phyloP scores from a whole-genome alignment of 2,797 vertebrate species.

The Rhadinocentrus ornatus region DNA sequence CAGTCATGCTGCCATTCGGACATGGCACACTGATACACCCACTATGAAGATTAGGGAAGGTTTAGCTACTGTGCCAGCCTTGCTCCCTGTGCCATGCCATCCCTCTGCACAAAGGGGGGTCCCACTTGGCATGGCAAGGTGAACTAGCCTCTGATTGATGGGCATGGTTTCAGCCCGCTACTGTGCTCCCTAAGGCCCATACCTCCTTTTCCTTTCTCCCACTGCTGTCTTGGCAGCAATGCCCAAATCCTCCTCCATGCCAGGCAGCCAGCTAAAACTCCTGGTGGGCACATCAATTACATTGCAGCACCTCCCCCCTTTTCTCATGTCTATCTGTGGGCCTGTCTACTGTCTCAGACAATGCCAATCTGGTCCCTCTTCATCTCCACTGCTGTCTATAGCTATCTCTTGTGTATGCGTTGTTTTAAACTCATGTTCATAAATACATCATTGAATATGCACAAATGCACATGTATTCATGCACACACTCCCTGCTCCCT shows the following conservation, averaged over 20 bases:
- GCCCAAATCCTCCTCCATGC: slow-evolving; percentile 76
- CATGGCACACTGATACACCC: slow-evolving; percentile 74
- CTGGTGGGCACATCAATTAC: slow-evolving; percentile 87
- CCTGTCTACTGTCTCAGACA: slow-evolving; percentile 78
- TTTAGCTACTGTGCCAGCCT: slow-evolving; percentile 75
- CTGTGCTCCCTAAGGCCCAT: slow-evolving; percentile 77
- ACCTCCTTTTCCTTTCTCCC: slow-evolving; percentile 78
- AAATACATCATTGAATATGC: slow-evolving; percentile 65
- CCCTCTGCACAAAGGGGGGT: slow-evolving; percentile 75
- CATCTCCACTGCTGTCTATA: slow-evolving; percentile 68
- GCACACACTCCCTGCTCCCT: slow-evolving; percentile 68
- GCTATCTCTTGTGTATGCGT: slow-evolving; percentile 47
- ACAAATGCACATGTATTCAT: slow-evolving; percentile 68
- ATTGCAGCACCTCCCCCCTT: slow-evolving; percentile 79
- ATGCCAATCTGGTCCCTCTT: slow-evolving; percentile 78
- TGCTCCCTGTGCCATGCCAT: slow-evolving; percentile 74
- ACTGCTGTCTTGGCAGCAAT: slow-evolving; percentile 80
- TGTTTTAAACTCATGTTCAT: slow-evolving; percentile 48
- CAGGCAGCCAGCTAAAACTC: slow-evolving; percentile 82
- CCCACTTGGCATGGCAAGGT: slow-evolving; percentile 81
- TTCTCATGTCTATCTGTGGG: slow-evolving; percentile 78
- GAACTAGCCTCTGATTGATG: slow-evolving; percentile 88
- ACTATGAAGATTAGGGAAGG: slow-evolving; percentile 78
- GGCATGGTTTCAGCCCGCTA: slow-evolving; percentile 81
- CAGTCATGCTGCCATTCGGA: slow-evolving; percentile 59